Evolutionary conservation across 1,140 invertebrate species (phyloP), one percentile per base, ranked within the genome.

Genomic region (Limonius californicus): DNA sequence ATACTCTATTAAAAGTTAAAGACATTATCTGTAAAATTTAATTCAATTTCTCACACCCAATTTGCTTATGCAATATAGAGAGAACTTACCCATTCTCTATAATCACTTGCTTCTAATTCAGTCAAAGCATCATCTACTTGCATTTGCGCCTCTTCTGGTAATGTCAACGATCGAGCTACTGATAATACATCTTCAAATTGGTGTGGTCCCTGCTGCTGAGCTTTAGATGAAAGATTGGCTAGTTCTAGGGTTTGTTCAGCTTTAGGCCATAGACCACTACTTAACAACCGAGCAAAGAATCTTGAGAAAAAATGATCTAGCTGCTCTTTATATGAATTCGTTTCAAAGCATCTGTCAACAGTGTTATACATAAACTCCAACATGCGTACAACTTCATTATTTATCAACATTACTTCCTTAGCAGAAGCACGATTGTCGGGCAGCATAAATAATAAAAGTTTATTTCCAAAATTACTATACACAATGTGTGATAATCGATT

Each of bases 71-170:
- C n/a, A n/a, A n/a, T n/a, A n/a, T n/a, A n/a, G n/a, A n/a, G n/a
- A n/a, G 6, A 47, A 58, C 74, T 67, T 79, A 88, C 87, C 88
- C 88, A 90, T 76, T 90, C 88, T 68, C 87, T 79, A 75, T 91
- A 90, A 77, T 91, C 89, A 78, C 89, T 89, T 14, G 90, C 86
- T 78, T 90, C 89, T 73, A 92, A 82, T 76, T 92, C 89, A 69
- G 86, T 89, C 3, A 92, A 76, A 2, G 88, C 88, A 75, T 90
- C 87, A 71, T 91, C 89, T 56, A 91, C 84, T 75, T 90, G 86
- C 64, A 90, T 80, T 69, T 87, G 84, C 8, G 87, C 87, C 68
- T 90, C 89, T 71, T 85, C 83, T 1, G 89, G 88, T 50, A 92
- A 72, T n/a, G 83, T 80, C 35, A 90, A 75, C 50, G 78, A 78